Evolutionary conservation across 2,888 invertebrate species (phyloP).

Genomic region (Lycophotia porphyrea): DNA sequence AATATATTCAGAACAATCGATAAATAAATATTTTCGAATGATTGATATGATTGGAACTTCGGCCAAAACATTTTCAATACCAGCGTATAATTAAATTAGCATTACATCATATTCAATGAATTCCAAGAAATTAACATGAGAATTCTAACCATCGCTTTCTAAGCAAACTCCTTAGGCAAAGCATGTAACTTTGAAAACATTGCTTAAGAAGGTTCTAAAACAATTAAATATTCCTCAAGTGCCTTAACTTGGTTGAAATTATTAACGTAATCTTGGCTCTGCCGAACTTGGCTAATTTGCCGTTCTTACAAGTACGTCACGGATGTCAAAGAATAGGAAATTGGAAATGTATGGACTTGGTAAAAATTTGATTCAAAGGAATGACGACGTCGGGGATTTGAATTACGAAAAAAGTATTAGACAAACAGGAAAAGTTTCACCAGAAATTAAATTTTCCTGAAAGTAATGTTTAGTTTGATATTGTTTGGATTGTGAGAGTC

Average conservation of each 20-base stretch:
- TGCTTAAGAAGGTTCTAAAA: constrained; percentile 64
- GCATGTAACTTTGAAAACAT: constrained; percentile 57
- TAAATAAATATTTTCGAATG: background rate
- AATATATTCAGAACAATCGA: background rate
- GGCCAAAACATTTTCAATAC: background rate
- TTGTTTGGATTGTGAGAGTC: constrained; percentile 9
- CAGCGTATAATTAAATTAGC: background rate
- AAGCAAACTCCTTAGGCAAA: constrained; percentile 43
- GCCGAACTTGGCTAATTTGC: constrained; percentile 62
- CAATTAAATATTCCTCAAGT: constrained; percentile 67
- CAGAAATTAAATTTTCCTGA: background rate
- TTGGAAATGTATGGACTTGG: constrained; percentile 47
- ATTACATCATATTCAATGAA: constrained; percentile 30
- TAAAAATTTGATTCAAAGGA: constrained; percentile 38
- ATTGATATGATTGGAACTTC: constrained; percentile 5
- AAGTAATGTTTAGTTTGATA: constrained; percentile 19
- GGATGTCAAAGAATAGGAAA: constrained; percentile 54
- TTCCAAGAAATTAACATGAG: constrained; percentile 29
- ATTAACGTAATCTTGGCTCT: constrained; percentile 65
- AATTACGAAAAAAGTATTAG: constrained; percentile 30
- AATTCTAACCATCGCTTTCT: constrained; percentile 39
- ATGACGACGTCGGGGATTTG: constrained; percentile 25
- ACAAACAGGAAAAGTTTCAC: constrained; percentile 25
- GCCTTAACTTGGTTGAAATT: constrained; percentile 65
- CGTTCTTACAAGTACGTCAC: constrained; percentile 37